Base-by-base conservation (phyloP, 2,797 vertebrate species). In the Gallinago nigripennis region DNA sequence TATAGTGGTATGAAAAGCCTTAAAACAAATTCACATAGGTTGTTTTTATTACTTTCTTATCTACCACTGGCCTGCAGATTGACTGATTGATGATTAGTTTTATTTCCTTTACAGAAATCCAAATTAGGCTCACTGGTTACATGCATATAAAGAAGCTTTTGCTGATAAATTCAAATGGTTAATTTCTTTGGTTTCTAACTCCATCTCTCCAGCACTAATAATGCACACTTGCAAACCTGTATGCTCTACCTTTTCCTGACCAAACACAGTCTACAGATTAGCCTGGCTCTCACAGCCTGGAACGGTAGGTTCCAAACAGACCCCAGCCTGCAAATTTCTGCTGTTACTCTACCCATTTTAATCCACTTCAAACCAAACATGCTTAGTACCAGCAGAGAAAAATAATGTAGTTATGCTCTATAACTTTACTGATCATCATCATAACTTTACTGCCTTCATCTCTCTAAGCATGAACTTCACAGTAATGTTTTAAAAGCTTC, bases 141-240 rank as follows among this genome's bases (percentile, higher is more conserved):
- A 37, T 66, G 72, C 21, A 25, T 48, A 45, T 51, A 82, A 90
- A 73, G 27, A 71, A 86, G 33, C 17, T 25, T 57, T 57, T 84
- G 33, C 58, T 76, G 31, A 82, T 41, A 82, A 88, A 75, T 86
- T 84, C 3, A 60, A 41, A 58, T 75, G 16, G 21, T 51, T 92
- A 19, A 88, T 82, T 82, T 84, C 31, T 91, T 92, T 76, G 25
- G 6, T 94, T 86, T 92, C 69, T 90, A 66, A 81, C 35, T 54
- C 54, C n/a, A 84, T 54, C 31, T 84, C 30, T 79, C 28, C 70
- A 76, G 18, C 37, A 61, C 63, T 82, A 76, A 65, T 51, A 79
- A 45, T 33, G 19, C 63, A 60, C 2, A 1, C 31, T 69, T 86
- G 46, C 54, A 79, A 45, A 61, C 18, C 20, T 76, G 41, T 41